Evolutionary conservation across 2,888 invertebrate genomes (phyloP).

Genomic region (Himalopsyche japonica): DNA sequence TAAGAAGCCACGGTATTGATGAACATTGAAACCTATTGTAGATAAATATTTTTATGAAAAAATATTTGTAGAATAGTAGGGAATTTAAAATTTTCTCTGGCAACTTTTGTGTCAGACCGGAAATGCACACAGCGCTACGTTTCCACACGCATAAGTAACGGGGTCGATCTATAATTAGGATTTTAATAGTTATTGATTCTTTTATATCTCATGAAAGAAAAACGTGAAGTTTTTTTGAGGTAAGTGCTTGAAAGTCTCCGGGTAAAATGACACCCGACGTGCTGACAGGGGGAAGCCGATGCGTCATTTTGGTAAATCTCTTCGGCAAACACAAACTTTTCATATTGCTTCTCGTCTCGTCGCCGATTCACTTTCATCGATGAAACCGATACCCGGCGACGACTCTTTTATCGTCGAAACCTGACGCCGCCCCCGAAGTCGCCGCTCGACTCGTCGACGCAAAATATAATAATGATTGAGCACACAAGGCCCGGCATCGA

Average conservation of each 20-base stretch:
- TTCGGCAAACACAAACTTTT: background rate
- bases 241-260: background rate
- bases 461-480: slow-evolving; percentile 39
- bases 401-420: background rate
- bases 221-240: too few species aligned
- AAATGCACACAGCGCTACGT: too few species aligned
- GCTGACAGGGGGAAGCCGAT: background rate
- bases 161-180: too few species aligned
- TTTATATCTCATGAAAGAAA: too few species aligned
- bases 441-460: background rate
- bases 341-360: background rate
- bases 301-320: background rate
- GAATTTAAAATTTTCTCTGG: too few species aligned
- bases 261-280: background rate
- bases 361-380: background rate
- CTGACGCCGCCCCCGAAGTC: background rate
- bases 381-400: background rate
- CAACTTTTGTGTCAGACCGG: too few species aligned
- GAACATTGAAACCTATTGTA: too few species aligned
- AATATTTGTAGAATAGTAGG: too few species aligned
- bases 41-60: too few species aligned
- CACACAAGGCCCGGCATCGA: slow-evolving; percentile 21
- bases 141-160: too few species aligned
- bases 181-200: too few species aligned
- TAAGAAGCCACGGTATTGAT: too few species aligned